A percentile compares a stretch with the other conserved stretches of the same genome.
phyloP scores from a whole-genome alignment of 2,797 vertebrate genomes.

The Bradypodion ventrale region DNA sequence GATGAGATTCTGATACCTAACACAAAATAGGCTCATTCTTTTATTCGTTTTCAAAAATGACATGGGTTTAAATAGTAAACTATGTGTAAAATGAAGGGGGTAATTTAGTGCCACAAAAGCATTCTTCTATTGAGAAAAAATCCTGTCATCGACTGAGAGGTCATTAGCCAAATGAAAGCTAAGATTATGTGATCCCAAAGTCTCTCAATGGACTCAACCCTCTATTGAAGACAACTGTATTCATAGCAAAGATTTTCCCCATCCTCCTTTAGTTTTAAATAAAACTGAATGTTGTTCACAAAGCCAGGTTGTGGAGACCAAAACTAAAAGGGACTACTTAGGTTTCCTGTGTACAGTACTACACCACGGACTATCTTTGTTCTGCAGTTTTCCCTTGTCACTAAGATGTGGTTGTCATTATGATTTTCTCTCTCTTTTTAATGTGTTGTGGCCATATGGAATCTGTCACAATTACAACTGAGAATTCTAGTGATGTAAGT shows the following conservation, averaged over 20 bases:
- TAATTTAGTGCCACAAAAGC: conserved; percentile 34
- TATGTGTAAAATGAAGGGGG: conserved; percentile 29
- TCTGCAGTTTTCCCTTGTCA: conserved; percentile 26
- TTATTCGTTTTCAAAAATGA: conserved; percentile 9
- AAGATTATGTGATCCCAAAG: conserved; percentile 1
- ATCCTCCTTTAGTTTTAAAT: conserved; percentile 39
- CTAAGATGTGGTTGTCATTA: not conserved
- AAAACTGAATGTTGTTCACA: conserved; percentile 33
- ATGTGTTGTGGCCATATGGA: not conserved
- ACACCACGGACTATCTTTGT: not conserved
- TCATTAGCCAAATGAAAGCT: conserved; percentile 25
- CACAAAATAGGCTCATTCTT: conserved; percentile 9
- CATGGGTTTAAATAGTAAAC: conserved; percentile 23
- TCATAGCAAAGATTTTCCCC: conserved; percentile 8
- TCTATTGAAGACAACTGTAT: conserved; percentile 28
- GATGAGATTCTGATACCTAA: conserved; percentile 8
- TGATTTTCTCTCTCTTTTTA: no score
- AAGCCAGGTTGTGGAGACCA: conserved; percentile 10
- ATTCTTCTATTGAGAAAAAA: conserved; percentile 35
- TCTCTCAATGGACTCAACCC: not conserved
- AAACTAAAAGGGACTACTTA: conserved; percentile 32
- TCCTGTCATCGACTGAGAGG: conserved; percentile 30
- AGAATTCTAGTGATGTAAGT: not conserved
- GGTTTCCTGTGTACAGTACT: conserved; percentile 42
- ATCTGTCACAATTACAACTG: not conserved